Base-by-base conservation (phyloP, 2,113 vertebrate genomes). In the Channa argus region DNA sequence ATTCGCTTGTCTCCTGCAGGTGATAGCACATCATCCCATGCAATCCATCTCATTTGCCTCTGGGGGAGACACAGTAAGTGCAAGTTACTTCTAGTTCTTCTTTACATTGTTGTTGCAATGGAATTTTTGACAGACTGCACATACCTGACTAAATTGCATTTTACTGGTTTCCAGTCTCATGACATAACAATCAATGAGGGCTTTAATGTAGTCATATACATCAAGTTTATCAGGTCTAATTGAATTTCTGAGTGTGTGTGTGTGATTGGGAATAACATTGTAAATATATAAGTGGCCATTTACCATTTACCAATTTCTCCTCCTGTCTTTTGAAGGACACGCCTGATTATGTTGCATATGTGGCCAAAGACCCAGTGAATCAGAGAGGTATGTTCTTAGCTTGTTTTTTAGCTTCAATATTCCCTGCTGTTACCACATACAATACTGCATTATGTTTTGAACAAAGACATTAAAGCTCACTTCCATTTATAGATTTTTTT, bases 11-110 rank as follows among this genome's bases (percentile, higher is more conserved):
- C 5, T 82, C 34, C 56, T 43, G 0, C 84, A 96, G 96, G 95
- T 97, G 88, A 96, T 98, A 0, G 96, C 96, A 12, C 96, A 96
- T 74, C 95, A 97, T 80, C 96, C 95, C 63, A 96, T 97, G 94
- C 95, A 96, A 83, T 95, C 95, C 63, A 96, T 96, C 91, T 97
- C 97, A 44, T 96, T 96, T 4, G 96, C 96, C 46, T 96, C 96
- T 0, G 96, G 96, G 0, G 96, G 96, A 72, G 96, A 97, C 89
- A 94, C 93, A 77, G 95, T 95, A 83, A 95, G 95, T 77, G 45
- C 8, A 0, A 0, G 47, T 33, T 9, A 47, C 15, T 49, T 53
- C 71, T n/a, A 65, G 11, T 0, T 51, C 72, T 41, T 12, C 39
- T 74, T 56, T 37, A 65, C 6, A 46, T 60, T 71, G 50, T 62